Evolutionary conservation across 2,888 invertebrate species (phyloP), one percentile per base, ranked within the genome.

Genomic region (Allygus modestus): DNA sequence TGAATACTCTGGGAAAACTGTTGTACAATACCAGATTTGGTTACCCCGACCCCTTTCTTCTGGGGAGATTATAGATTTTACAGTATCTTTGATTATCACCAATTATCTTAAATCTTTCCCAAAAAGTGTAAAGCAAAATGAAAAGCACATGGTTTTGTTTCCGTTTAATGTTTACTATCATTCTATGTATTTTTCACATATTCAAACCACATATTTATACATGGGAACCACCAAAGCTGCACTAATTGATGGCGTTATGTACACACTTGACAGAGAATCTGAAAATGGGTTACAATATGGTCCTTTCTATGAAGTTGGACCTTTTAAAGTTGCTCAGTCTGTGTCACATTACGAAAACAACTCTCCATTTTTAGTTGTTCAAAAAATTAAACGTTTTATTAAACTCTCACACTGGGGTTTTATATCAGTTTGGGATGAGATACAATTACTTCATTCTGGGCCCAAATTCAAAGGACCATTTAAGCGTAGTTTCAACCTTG

Each of bases 151-250:
- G 58, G 58, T 58, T 7, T 23, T 23, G 12, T 58, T 58, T 58
- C 7, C 20, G n/a, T 58, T 58, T 20, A 58, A 58, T 58, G 23
- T 58, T 23, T 58, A 7, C 12, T 12, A 58, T 58, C 23, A 58
- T 23, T 58, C 58, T 11, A 23, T 20, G 20, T 58, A 58, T 58
- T 23, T 23, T 58, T 23, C 58, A 7, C 58, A 58, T 58, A 4
- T 58, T 23, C 58, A 58, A 58, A 58, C 15, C 23, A 58, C 58
- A 7, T 23, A 58, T 58, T 23, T 58, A 58, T 58, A 23, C 58
- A 58, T 58, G 58, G 58, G 58, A 58, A 58, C 58, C 20, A 23
- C 58, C 58, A 58, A 58, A 58, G 20, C 23, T 58, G 58, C 58
- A 2, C 2, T 23, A 23, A 58, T 58, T 58, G 58, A 58, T 23